Percentiles rank a stretch among this genome's conserved stretches.
Conservation (phyloP, 2,888 invertebrate species). For the Amblyjoppa fuscipennis region DNA sequence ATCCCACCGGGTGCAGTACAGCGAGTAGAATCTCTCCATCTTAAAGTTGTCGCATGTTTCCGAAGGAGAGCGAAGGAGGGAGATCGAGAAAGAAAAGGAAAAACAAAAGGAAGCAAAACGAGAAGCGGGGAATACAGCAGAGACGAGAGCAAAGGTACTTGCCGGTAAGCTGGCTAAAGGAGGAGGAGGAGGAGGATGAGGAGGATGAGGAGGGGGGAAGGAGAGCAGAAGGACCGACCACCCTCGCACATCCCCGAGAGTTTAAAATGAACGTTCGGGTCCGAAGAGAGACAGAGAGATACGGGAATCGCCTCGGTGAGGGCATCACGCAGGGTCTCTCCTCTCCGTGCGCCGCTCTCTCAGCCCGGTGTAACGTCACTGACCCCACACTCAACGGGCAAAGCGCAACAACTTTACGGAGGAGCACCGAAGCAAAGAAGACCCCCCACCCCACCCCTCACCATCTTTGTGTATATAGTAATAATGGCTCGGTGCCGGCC, state of each 20-base stretch:
- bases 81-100: constrained; percentile 4
- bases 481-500: constrained; percentile 56
- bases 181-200: constrained; percentile 44
- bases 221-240: constrained; percentile 63
- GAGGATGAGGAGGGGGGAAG: constrained; percentile 39
- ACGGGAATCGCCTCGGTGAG: constrained; percentile 52
- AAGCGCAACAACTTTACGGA: constrained; percentile 60
- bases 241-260: constrained; percentile 63
- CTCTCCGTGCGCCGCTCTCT: constrained; percentile 45
- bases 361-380: constrained; percentile 66
- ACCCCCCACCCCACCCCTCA: neutral
- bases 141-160: constrained; percentile 45
- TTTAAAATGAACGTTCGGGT: constrained; percentile 17
- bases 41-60: constrained; percentile 26
- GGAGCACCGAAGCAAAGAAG: constrained; percentile 26
- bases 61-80: constrained; percentile 22
- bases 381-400: constrained; percentile 69
- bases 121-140: constrained; percentile 4
- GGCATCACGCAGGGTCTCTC: constrained; percentile 59
- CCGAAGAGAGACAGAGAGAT: constrained; percentile 33
- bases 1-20: constrained; percentile 46
- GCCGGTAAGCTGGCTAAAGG: constrained; percentile 50
- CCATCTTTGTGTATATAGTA: constrained; percentile 55
- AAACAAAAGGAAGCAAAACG: neutral
- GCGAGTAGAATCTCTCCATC: constrained; percentile 15